Conservation (phyloP, 2,888 invertebrate genomes). For the Pyrgus malvae region DNA sequence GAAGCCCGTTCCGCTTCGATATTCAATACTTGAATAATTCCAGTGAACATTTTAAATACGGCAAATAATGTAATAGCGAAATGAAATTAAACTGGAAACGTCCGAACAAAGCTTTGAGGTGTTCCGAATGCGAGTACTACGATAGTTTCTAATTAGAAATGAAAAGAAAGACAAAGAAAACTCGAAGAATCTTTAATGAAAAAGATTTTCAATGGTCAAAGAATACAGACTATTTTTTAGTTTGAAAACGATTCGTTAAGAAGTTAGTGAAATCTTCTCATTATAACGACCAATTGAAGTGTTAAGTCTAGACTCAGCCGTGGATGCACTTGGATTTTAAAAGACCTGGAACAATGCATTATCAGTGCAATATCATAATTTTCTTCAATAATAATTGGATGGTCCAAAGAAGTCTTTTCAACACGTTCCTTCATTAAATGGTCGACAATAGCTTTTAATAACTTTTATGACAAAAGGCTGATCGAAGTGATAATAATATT, state of each 20-base stretch:
- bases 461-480: neutral
- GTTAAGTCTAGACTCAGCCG: slow-evolving; percentile 34
- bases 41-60: slow-evolving; percentile 22
- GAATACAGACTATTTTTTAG: slow-evolving; percentile 44
- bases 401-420: slow-evolving; percentile 1
- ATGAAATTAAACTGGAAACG: slow-evolving; percentile 24
- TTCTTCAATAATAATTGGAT: slow-evolving; percentile 21
- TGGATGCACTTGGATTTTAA: slow-evolving; percentile 25
- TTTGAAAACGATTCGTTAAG: slow-evolving; percentile 52
- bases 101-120: slow-evolving; percentile 27
- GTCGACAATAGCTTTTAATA: slow-evolving; percentile 11
- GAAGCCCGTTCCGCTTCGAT: slow-evolving; percentile 4
- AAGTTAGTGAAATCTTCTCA: slow-evolving; percentile 47
- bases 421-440: slow-evolving; percentile 11
- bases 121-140: slow-evolving; percentile 27
- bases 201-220: slow-evolving; percentile 43
- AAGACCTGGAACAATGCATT: slow-evolving; percentile 35
- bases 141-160: slow-evolving; percentile 36
- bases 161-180: slow-evolving; percentile 39
- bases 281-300: slow-evolving; percentile 51
- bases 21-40: slow-evolving; percentile 25
- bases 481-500: neutral
- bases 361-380: slow-evolving; percentile 19
- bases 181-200: slow-evolving; percentile 43
- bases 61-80: slow-evolving; percentile 26